Evolutionary conservation across 1,140 invertebrate genomes (phyloP), one percentile per base, ranked within the genome.

Genomic region (Pseudoatta argentina): DNA sequence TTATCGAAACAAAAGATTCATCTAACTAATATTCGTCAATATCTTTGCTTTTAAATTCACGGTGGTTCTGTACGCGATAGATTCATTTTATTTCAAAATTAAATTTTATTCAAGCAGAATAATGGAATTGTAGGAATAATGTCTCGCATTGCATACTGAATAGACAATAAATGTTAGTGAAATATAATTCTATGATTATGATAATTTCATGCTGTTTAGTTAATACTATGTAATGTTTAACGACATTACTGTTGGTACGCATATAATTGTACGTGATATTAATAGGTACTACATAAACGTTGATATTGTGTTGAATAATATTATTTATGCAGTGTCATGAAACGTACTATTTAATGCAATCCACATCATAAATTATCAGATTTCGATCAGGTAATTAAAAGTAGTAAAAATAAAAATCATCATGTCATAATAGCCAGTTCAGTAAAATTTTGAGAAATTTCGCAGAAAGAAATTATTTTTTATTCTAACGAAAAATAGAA

Each of bases 181-280:
- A 75, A 83, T 75, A 27, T 34, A 75, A 72, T 63, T 83, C 69
- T 51, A 59, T 73, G 27, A 83, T 51, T 39, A 44, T 39, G 67
- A 18, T 59, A 61, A 83, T 61, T 34, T 7, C 7, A 16, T 24
- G 39, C 8, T 73, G 34, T 73, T 83, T 34, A 82, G 69, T 57
- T 61, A 75, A 75, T 51, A 61, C 51, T 61, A n/a, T 44, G 39
- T 59, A 61, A 73, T 30, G 39, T 83, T 75, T 48, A 51, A 24
- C 7, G 27, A 83, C 18, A 24, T 48, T 61, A 83, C 24, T 73
- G 24, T 73, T 12, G 14, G 18, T 39, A 1, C 30, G 18, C 69
- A 34, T 83, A 61, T 81, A 81, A 81, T 83, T 48, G 6, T 6
- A n/a, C 48, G 6, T 63, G 44, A 51, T 61, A 82, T 82, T 48